These are phyloP conservation scores for Himalopsyche kuldschensis DNA, from an alignment of 2,888 invertebrate species.

Conservation along the genomic window DNA sequence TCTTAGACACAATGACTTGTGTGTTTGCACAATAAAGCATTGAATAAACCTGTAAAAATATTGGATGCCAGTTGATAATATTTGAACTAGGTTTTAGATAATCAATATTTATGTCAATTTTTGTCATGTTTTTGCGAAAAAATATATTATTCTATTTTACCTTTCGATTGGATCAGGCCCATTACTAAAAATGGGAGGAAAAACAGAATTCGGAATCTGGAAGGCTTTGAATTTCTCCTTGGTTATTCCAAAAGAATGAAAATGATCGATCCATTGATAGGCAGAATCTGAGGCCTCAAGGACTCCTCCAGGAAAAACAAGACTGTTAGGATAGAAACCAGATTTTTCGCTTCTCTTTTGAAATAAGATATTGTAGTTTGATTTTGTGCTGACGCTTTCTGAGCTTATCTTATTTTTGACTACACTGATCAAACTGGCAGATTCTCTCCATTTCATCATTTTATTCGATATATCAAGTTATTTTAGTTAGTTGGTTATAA, in stretches of 20 bases:
- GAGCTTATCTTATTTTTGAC: conserved; percentile 5
- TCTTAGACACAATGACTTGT: too few species aligned
- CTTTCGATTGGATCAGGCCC: conserved; percentile 17
- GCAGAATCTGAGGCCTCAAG: conserved; percentile 68
- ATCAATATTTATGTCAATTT: too few species aligned
- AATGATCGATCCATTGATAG: conserved; percentile 69
- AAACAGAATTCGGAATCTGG: conserved; percentile 47
- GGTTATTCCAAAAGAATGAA: conserved; percentile 62
- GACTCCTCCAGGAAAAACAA: conserved; percentile 87
- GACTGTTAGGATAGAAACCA: conserved; percentile 72
- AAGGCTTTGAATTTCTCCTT: conserved; percentile 54
- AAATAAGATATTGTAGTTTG: conserved; percentile 59
- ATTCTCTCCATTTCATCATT: conserved; percentile 28
- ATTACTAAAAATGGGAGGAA: conserved; percentile 55
- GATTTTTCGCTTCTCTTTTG: conserved; percentile 70
- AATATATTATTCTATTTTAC: conserved; percentile 4
- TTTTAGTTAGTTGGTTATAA: too few species aligned
- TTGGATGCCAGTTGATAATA: too few species aligned
- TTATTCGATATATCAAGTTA: not conserved
- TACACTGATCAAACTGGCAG: conserved; percentile 32
- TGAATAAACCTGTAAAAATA: too few species aligned
- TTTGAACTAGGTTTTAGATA: too few species aligned
- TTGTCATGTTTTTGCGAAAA: too few species aligned
- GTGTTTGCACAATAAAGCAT: too few species aligned
- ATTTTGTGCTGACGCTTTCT: not conserved